Percentiles rank a stretch among this genome's conserved stretches.
These are phyloP conservation scores for Mionectes olivaceus DNA, from an alignment of 2,797 vertebrate species.

Conservation along the genomic window DNA sequence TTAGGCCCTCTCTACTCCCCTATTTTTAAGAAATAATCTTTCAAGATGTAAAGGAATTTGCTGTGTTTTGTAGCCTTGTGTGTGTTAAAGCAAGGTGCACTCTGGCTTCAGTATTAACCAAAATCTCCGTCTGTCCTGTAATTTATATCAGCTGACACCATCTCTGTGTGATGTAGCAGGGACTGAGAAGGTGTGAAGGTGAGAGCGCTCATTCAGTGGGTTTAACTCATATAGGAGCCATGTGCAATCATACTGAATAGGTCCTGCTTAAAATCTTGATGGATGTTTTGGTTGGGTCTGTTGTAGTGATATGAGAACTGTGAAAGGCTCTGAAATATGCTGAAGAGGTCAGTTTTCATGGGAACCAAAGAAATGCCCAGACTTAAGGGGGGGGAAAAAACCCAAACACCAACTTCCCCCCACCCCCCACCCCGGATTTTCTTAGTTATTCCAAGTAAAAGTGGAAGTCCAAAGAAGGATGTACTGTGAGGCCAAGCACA, in stretches of 20 bases:
- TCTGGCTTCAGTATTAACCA: background rate
- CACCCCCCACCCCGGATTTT: background rate
- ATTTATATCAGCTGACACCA: background rate
- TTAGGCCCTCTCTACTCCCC: background rate
- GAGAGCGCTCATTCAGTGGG: background rate
- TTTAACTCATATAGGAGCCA: constrained; percentile 14
- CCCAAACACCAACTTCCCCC: background rate
- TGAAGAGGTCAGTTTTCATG: background rate
- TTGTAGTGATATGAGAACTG: background rate
- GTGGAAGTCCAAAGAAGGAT: background rate
- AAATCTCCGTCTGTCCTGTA: background rate
- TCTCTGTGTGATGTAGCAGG: background rate
- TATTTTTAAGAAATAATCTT: background rate
- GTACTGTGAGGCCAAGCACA: background rate
- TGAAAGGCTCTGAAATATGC: background rate
- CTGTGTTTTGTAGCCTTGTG: background rate
- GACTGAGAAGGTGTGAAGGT: background rate
- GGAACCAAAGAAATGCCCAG: background rate
- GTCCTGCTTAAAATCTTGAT: background rate
- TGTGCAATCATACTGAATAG: background rate
- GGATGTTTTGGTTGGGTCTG: background rate
- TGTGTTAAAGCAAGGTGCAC: background rate
- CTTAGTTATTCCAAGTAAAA: background rate
- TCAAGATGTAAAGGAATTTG: background rate
- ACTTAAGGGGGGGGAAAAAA: background rate